These are phyloP conservation scores for Clostera curtula DNA, from an alignment of 2,888 invertebrate genomes.

Conservation along the genomic window DNA sequence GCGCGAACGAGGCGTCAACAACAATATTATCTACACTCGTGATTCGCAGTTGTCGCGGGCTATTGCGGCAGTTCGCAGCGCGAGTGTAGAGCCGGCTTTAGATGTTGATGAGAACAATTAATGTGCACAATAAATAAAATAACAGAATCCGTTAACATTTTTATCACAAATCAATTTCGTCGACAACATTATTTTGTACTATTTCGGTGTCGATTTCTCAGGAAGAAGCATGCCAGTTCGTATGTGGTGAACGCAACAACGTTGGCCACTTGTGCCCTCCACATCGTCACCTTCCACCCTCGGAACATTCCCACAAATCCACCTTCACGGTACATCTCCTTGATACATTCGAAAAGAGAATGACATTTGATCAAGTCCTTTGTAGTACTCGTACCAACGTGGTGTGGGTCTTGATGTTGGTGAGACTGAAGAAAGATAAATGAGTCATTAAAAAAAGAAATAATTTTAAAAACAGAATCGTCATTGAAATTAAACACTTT, in stretches of 20 bases:
- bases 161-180: too few species aligned
- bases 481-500: too few species aligned
- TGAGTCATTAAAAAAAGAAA: background rate
- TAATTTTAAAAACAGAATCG: too few species aligned
- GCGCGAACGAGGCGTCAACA: too few species aligned
- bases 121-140: too few species aligned
- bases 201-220: slow-evolving; percentile 24
- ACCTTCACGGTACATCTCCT: slow-evolving; percentile 28
- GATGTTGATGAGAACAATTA: too few species aligned
- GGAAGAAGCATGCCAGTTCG: slow-evolving; percentile 41
- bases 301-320: slow-evolving; percentile 44
- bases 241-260: slow-evolving; percentile 50
- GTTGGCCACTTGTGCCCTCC: slow-evolving; percentile 51
- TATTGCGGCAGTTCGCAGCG: too few species aligned
- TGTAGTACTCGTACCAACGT: slow-evolving; percentile 33
- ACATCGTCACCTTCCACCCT: slow-evolving; percentile 48
- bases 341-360: slow-evolving; percentile 33
- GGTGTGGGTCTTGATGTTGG: slow-evolving; percentile 24
- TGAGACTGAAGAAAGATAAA: slow-evolving; percentile 42
- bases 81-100: too few species aligned
- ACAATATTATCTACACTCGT: too few species aligned
- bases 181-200: too few species aligned
- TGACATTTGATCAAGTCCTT: slow-evolving; percentile 35
- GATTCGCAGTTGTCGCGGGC: too few species aligned
- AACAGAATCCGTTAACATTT: too few species aligned